A percentile compares a stretch with the other conserved stretches of the same genome.
Evolutionary conservation across 2,113 vertebrate species (phyloP).

Genomic region (Pitta sordida): DNA sequence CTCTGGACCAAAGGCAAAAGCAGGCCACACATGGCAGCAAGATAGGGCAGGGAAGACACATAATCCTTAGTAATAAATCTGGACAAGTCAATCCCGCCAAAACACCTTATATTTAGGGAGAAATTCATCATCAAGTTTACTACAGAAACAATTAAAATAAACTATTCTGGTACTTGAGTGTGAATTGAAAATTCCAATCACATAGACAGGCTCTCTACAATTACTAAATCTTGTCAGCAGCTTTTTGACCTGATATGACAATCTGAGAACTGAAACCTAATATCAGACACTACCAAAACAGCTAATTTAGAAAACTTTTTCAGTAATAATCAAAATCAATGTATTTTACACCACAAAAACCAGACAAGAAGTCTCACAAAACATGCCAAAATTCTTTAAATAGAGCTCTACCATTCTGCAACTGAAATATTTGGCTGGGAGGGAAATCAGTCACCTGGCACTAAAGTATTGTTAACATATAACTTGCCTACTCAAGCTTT

Average conservation of each 20-base stretch:
- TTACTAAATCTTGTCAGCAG: background rate
- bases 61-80: background rate
- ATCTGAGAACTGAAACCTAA: background rate
- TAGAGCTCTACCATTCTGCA: background rate
- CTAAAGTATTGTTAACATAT: background rate
- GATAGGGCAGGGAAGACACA: background rate
- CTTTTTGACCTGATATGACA: background rate
- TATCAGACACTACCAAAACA: background rate
- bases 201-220: background rate
- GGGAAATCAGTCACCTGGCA: background rate
- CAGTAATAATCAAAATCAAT: background rate
- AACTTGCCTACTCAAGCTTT: background rate
- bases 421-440: background rate
- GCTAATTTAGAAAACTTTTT: background rate
- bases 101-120: background rate
- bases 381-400: fast-evolving
- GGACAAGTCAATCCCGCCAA: too few relatives aligned
- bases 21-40: background rate
- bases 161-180: background rate
- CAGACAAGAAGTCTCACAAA: background rate
- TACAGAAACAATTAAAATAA: background rate
- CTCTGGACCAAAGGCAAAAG: background rate
- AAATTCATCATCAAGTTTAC: background rate
- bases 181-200: background rate
- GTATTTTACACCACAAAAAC: background rate